These are phyloP conservation scores for Ormyrus rosae DNA, from an alignment of 2,888 invertebrate genomes.

Conservation along the genomic window DNA sequence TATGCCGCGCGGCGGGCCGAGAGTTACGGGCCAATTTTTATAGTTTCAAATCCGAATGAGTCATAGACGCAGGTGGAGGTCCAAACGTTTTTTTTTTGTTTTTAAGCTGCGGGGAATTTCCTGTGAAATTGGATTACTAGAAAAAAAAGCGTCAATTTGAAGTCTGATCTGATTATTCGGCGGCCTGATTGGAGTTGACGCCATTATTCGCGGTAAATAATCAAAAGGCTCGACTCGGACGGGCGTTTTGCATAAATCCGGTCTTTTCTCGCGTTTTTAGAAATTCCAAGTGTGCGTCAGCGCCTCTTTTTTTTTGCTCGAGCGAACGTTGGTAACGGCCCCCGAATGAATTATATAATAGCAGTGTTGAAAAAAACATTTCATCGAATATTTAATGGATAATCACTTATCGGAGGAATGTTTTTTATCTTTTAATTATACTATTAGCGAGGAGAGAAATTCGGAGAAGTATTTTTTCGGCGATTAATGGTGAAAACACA, in stretches of 20 bases:
- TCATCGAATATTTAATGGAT: slow-evolving; percentile 11
- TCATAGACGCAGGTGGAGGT: too few species aligned
- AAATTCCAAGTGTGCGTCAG: slow-evolving; percentile 34
- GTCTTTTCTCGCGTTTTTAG: slow-evolving; percentile 1
- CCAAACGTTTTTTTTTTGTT: too few species aligned
- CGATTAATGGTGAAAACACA: slow-evolving; percentile 1
- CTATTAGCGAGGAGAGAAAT: slow-evolving; percentile 14
- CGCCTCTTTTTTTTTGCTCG: background rate
- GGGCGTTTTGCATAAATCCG: slow-evolving; percentile 24
- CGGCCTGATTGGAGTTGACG: background rate
- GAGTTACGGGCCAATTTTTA: too few species aligned
- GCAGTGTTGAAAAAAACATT: slow-evolving; percentile 38
- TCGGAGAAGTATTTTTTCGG: background rate
- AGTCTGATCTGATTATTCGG: slow-evolving; percentile 31
- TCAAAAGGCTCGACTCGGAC: background rate
- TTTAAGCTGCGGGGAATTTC: too few species aligned
- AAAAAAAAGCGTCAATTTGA: too few species aligned
- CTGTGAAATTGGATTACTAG: too few species aligned
- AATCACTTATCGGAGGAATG: slow-evolving; percentile 38
- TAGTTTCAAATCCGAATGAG: too few species aligned
- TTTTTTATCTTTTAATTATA: slow-evolving; percentile 43
- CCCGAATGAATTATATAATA: slow-evolving; percentile 39
- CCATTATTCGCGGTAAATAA: slow-evolving; percentile 18
- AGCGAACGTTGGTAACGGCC: slow-evolving; percentile 19
- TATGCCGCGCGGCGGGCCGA: background rate